Evolutionary conservation across 53 echinoderm and acorn worm species (phyloP).

Genomic region (Holothuria scabra): DNA sequence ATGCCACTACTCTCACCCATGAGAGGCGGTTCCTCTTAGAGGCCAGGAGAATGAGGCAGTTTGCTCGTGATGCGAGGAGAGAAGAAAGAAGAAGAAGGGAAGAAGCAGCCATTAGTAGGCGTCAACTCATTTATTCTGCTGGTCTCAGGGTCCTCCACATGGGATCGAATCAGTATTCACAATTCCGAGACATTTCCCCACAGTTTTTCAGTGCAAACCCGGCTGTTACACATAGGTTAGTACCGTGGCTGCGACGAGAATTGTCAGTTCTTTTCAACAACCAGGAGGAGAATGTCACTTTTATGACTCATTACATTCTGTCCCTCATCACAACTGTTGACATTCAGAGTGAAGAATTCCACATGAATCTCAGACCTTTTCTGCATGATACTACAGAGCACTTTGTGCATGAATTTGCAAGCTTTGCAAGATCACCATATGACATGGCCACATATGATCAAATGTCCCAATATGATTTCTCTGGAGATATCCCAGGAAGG

Average conservation of each 20-base stretch:
- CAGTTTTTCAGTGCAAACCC: conserved; percentile 84
- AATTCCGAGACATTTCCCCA: conserved; percentile 84
- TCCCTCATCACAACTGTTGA: conserved; percentile 86
- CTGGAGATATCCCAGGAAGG: conserved; percentile 49
- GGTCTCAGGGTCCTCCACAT: conserved; percentile 74
- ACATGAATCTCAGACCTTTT: conserved; percentile 81
- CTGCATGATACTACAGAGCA: conserved; percentile 90
- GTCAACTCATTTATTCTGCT: conserved; percentile 81
- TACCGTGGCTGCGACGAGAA: conserved; percentile 91
- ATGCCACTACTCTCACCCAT: conserved; percentile 80
- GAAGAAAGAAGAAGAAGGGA: conserved; percentile 63
- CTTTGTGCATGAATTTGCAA: conserved; percentile 93
- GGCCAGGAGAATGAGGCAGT: conserved; percentile 63
- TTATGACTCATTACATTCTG: conserved; percentile 90
- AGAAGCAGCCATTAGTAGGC: conserved; percentile 66
- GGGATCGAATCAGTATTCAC: conserved; percentile 68
- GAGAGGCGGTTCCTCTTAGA: conserved; percentile 69
- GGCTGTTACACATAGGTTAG: conserved; percentile 84
- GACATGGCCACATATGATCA: conserved; percentile 91
- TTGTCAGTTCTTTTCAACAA: conserved; percentile 80
- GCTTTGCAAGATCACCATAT: conserved; percentile 88
- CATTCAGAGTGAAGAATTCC: conserved; percentile 90
- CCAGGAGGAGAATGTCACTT: conserved; percentile 78
- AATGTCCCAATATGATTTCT: conserved; percentile 84
- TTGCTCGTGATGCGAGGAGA: conserved; percentile 59